Evolutionary conservation across 2,113 vertebrate species (phyloP).

Genomic region (Gymnogyps californianus): DNA sequence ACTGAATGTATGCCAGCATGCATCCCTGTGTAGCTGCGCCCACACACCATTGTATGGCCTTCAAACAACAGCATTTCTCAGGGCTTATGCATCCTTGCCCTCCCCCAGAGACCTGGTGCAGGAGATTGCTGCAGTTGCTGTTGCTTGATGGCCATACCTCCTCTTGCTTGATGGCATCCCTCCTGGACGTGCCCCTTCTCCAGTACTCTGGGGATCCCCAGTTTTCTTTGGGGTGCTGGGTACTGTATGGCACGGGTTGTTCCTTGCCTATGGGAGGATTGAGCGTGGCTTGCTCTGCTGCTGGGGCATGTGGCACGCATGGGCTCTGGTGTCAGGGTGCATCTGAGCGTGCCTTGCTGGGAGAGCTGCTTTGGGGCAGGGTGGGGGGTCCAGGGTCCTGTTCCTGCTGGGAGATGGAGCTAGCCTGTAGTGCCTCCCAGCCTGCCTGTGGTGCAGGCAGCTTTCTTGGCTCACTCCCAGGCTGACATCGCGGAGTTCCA

Average conservation of each 20-base stretch:
- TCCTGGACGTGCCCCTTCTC: background rate
- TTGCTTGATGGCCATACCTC: background rate
- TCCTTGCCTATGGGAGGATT: background rate
- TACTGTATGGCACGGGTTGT: background rate
- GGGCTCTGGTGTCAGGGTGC: background rate
- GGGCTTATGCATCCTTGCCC: background rate
- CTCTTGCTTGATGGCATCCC: background rate
- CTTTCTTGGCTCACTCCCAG: background rate
- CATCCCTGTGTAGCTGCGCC: background rate
- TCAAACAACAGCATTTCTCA: background rate
- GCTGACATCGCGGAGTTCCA: accelerated
- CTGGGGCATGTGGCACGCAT: accelerated
- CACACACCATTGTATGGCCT: background rate
- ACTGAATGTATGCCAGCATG: background rate
- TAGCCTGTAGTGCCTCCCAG: background rate
- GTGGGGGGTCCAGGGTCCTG: background rate
- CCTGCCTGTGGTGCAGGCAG: background rate
- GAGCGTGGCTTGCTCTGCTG: background rate
- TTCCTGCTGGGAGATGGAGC: background rate
- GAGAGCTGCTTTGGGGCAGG: background rate
- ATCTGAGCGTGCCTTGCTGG: background rate
- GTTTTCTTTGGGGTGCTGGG: background rate
- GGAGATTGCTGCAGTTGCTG: background rate
- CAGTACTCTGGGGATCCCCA: no score
- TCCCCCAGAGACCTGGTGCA: background rate